These are phyloP conservation scores for Brachystomella parvula DNA, from an alignment of 1,140 invertebrate species.

Conservation along the genomic window DNA sequence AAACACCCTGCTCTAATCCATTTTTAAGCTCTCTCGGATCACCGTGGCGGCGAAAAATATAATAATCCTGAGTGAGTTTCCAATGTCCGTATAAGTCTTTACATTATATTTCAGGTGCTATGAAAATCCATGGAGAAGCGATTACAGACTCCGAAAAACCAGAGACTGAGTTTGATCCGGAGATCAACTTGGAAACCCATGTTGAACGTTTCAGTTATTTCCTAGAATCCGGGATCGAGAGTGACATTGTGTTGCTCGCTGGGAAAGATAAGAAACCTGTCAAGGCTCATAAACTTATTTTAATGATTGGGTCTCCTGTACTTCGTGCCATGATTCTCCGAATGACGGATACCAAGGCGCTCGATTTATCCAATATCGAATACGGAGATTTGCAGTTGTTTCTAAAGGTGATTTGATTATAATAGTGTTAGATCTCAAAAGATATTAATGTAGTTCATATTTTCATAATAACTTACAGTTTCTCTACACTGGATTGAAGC, in stretches of 20 bases:
- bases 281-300: slow-evolving; percentile 17
- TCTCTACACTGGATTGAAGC: slow-evolving; percentile 15
- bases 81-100: too few species aligned
- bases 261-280: slow-evolving; percentile 13
- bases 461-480: not conserved
- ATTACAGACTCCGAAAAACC: too few species aligned
- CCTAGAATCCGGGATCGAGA: slow-evolving; percentile 9
- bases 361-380: slow-evolving; percentile 1
- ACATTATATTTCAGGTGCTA: too few species aligned
- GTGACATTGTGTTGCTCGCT: slow-evolving; percentile 9
- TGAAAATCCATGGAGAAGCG: too few species aligned
- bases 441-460: not conserved
- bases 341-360: slow-evolving; percentile 9
- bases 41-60: too few species aligned
- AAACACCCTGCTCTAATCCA: too few species aligned
- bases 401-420: not conserved
- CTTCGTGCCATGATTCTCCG: not conserved
- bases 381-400: not conserved
- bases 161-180: too few species aligned
- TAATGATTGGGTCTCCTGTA: slow-evolving; percentile 16
- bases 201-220: slow-evolving; percentile 12
- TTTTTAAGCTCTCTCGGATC: too few species aligned
- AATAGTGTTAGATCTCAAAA: not conserved
- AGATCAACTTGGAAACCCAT: too few species aligned
- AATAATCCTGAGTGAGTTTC: too few species aligned